A percentile compares a stretch with the other conserved stretches of the same genome.
These are phyloP conservation scores for Chaenocephalus aceratus DNA, from an alignment of 2,113 vertebrate species.

Conservation along the genomic window DNA sequence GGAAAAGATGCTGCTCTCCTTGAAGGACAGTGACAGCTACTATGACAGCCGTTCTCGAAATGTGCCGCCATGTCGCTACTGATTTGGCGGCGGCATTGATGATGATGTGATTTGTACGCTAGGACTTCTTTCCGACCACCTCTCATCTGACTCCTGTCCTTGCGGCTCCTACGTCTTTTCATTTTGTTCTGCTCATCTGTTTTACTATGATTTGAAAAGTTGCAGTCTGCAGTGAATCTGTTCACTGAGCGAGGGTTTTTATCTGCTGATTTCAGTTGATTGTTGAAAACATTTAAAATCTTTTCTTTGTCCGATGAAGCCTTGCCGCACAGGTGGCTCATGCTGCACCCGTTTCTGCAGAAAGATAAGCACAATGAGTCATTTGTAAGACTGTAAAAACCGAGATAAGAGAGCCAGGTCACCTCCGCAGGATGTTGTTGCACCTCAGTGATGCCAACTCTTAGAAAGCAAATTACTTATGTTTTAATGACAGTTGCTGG, in stretches of 20 bases:
- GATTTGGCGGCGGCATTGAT: conserved; percentile 22
- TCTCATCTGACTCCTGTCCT: conserved; percentile 76
- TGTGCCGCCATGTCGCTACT: conserved; percentile 35
- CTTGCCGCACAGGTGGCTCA: conserved; percentile 56
- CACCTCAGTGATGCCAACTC: neutral
- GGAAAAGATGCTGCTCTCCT: conserved; percentile 47
- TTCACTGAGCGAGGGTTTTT: conserved; percentile 27
- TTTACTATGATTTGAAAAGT: conserved; percentile 16
- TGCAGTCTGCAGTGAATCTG: conserved; percentile 12
- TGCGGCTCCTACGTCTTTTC: conserved; percentile 82
- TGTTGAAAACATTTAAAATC: conserved; percentile 26
- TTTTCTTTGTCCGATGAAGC: conserved; percentile 48
- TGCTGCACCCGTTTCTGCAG: conserved; percentile 55
- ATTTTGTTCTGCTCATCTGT: conserved; percentile 53
- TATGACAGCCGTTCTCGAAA: conserved; percentile 45
- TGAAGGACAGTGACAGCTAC: conserved; percentile 18
- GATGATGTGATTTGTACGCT: conserved; percentile 34
- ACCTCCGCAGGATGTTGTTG: conserved; percentile 2
- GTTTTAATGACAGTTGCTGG: neutral
- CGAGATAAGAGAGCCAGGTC: neutral
- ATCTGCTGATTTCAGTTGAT: conserved; percentile 30
- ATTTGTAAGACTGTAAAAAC: neutral
- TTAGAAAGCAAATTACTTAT: neutral
- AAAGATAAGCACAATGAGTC: conserved; percentile 10
- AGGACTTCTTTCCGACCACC: conserved; percentile 25